Evolutionary conservation across 2,888 invertebrate species (phyloP), one percentile per base, ranked within the genome.

Genomic region (Pristionchus fissidentatus): DNA sequence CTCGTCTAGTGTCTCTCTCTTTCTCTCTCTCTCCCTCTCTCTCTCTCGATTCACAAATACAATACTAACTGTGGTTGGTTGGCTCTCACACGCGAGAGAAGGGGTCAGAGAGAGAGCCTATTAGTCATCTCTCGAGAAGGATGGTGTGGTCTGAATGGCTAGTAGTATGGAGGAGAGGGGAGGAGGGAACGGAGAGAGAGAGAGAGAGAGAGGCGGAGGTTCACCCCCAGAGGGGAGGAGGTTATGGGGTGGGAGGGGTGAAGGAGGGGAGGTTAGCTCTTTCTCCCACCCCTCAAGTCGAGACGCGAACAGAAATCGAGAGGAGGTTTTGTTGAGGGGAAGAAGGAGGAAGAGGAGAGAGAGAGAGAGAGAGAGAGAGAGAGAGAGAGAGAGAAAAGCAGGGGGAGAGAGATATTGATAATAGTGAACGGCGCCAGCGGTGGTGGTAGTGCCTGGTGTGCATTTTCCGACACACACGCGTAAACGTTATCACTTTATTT

Each of bases 391-490:
- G 73, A 57, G 60, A 81, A 43, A n/a, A n/a, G n/a, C n/a, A 43
- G 41, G 43, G 26, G 0, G 84, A 49, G 85, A 41, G 22, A 87
- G 86, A n/a, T 81, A 85, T 46, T 85, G 77, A 52, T 77, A 35
- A 46, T 49, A 66, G 22, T 57, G 32, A 75, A 57, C 46, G 73
- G 32, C 41, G 41, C 41, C 70, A 41, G 70, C 70, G 38, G 41
- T 41, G 62, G n/a, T 43, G n/a, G n/a, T n/a, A n/a, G n/a, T n/a
- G n/a, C n/a, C n/a, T n/a, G n/a, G n/a, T n/a, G n/a, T n/a, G n/a
- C n/a, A n/a, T n/a, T n/a, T n/a, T n/a, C n/a, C n/a, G n/a, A n/a
- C n/a, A n/a, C n/a, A n/a, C n/a, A n/a, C n/a, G n/a, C n/a, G n/a
- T n/a, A n/a, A n/a, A n/a, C n/a, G n/a, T n/a, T n/a, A n/a, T n/a